Evolutionary conservation across 2,797 vertebrate genomes (phyloP).

Genomic region (Urosaurus nigricauda): DNA sequence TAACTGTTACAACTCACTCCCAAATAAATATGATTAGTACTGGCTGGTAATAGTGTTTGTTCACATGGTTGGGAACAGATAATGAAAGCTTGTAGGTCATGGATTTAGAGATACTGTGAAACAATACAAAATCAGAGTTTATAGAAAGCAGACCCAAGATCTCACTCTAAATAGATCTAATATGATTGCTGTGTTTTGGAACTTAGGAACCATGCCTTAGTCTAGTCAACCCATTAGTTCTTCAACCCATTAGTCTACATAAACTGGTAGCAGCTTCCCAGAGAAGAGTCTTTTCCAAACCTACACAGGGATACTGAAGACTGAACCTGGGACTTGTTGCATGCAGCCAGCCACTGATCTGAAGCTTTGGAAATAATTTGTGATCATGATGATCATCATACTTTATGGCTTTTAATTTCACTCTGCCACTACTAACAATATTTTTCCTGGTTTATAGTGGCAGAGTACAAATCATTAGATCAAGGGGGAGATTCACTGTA

Average conservation of each 20-base stretch:
- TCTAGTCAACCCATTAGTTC: neutral
- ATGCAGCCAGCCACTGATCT: neutral
- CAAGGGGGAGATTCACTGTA: neutral
- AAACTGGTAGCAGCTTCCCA: neutral
- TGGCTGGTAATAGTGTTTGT: neutral
- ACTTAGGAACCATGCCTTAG: neutral
- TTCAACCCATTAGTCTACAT: neutral
- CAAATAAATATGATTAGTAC: conserved; percentile 1
- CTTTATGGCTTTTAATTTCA: neutral
- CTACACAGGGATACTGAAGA: neutral
- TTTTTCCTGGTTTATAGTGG: neutral
- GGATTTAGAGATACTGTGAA: neutral
- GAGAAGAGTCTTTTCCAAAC: neutral
- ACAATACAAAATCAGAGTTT: neutral
- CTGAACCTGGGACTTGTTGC: neutral
- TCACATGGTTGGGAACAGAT: neutral
- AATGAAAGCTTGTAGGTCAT: neutral
- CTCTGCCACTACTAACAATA: neutral
- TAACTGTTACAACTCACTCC: neutral
- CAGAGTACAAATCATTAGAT: neutral
- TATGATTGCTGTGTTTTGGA: neutral
- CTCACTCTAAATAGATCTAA: neutral
- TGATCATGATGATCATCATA: no score
- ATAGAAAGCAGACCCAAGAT: neutral
- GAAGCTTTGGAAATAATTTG: neutral